These are phyloP conservation scores for Numida meleagris DNA, from an alignment of 2,113 vertebrate genomes.

Conservation along the genomic window DNA sequence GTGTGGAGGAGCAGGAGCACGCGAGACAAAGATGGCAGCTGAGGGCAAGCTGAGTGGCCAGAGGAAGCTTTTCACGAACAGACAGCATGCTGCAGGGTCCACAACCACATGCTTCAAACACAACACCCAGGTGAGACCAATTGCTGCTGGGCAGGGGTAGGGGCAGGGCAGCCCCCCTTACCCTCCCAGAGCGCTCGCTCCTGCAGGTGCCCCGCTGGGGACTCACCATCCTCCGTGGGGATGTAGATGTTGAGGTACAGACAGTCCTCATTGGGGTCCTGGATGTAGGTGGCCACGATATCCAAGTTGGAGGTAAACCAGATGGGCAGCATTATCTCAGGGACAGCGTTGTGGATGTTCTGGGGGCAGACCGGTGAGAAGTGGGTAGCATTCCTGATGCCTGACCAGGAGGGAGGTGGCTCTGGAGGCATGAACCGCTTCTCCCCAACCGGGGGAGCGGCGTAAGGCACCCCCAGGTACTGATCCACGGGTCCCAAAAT, in stretches of 20 bases:
- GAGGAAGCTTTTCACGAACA: constrained; percentile 80
- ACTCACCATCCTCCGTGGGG: constrained; percentile 99
- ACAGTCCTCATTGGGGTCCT: constrained; percentile 99
- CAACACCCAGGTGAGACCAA: constrained; percentile 77
- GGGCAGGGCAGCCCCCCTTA: background rate
- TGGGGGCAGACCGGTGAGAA: constrained; percentile 98
- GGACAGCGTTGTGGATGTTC: constrained; percentile 98
- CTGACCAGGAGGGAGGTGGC: constrained; percentile 94
- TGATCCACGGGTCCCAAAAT: constrained; percentile 98
- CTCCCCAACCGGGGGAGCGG: constrained; percentile 90
- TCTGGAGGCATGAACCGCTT: constrained; percentile 97
- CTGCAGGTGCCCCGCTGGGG: constrained; percentile 62
- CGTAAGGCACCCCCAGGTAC: constrained; percentile 86
- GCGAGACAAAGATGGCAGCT: constrained; percentile 41
- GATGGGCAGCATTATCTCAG: constrained; percentile 99
- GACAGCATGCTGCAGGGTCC: constrained; percentile 88
- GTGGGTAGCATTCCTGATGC: constrained; percentile 97
- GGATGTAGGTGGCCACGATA: constrained; percentile 97
- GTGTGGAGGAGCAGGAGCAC: constrained; percentile 15
- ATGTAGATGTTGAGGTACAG: constrained; percentile 99
- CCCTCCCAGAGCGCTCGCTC: background rate
- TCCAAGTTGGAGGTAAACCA: constrained; percentile 99
- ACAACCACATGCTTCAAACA: constrained; percentile 87
- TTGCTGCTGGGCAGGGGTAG: constrained; percentile 48
- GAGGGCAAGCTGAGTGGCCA: constrained; percentile 54